Evolutionary conservation across 2,113 vertebrate species (phyloP), one percentile per base, ranked within the genome.

Genomic region (Brachyistius frenatus): DNA sequence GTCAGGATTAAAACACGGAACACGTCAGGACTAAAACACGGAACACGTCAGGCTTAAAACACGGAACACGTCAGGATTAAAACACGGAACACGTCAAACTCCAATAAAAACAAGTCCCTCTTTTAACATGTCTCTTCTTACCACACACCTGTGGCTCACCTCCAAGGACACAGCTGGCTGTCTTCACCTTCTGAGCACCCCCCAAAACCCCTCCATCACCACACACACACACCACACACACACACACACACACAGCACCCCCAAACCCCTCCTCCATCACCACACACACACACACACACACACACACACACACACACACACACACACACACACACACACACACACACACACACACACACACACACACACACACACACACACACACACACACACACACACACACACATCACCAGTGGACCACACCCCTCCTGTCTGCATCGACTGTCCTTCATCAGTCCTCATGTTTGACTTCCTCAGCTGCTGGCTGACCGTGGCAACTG

Each of bases 361-460:
- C 23, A 23, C 23, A 23, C 23, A 23, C 23, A 23, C 23, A 23
- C 23, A 23, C 23, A 23, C 23, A 23, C 23, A 23, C 23, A 23
- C 23, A 23, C 23, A 23, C 23, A 23, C 23, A 23, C 23, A 23
- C 23, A 23, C 23, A 23, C 23, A 23, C 23, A 23, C 23, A 23
- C 23, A 23, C 23, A 23, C 23, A 23, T 23, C 9, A 1, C 64
- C 39, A 31, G 14, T 8, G 39, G 11, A 69, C 61, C 41, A 31
- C 66, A 1, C 35, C 50, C 46, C 60, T n/a, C 66, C 57, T 31
- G 75, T 30, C 33, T 36, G 36, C 54, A 8, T 52, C 64, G 39
- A 16, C 52, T 3, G 76, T 77, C 80, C 80, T 83, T 83, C 80
- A 86, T 3, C 37, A 66, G 71, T 80, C 84, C 80, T 80, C 62